Base-by-base conservation (phyloP, 2,888 invertebrate genomes). In the Chydorus sphaericus region DNA sequence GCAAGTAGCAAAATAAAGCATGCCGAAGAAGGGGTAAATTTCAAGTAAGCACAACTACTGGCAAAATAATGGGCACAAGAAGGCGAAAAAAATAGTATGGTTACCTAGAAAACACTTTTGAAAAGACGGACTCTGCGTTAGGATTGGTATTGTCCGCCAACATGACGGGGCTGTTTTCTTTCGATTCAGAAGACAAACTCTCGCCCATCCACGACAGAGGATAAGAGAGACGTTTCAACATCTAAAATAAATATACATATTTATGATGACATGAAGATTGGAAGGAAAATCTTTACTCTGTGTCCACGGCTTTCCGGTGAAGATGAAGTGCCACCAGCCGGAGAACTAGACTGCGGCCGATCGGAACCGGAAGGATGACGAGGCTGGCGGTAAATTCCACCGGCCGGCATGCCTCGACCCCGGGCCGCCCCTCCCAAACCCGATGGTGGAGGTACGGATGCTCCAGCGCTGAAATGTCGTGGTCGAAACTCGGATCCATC, bases 151-250 rank as follows among this genome's bases (percentile, higher is more conserved):
- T 53, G 28, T 53, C 53, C 5, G 44, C 44, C 3, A n/a, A n/a
- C 44, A 44, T 26, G 44, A 44, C 44, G 8, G 52, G 53, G 20
- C 23, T 28, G 37, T 23, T 55, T 58, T 79, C 78, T 65, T 79
- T 78, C 61, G 77, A 77, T 62, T 79, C 78, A 6, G 58, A 78
- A 8, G 59, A 48, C 28, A 58, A 56, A 26, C 55, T 58, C 18
- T 57, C 88, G 69, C 90, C 90, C 76, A 90, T 88, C 89, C 90
- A 90, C 2, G 89, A 83, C 55, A 91, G 72, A 16, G 91, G 91
- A 74, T 91, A 89, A 1, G 90, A 90, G 59, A 92, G 79, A 64
- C 90, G 79, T 72, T 91, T 91, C 64, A 91, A 74, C 86, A 90
- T 89, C 88, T 91, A 67, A n/a, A 71, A 69, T 55, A 48, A 59